Percentiles rank a stretch among this genome's conserved stretches.
Conservation (phyloP, 2,113 vertebrate species). For the Canis aureus region DNA sequence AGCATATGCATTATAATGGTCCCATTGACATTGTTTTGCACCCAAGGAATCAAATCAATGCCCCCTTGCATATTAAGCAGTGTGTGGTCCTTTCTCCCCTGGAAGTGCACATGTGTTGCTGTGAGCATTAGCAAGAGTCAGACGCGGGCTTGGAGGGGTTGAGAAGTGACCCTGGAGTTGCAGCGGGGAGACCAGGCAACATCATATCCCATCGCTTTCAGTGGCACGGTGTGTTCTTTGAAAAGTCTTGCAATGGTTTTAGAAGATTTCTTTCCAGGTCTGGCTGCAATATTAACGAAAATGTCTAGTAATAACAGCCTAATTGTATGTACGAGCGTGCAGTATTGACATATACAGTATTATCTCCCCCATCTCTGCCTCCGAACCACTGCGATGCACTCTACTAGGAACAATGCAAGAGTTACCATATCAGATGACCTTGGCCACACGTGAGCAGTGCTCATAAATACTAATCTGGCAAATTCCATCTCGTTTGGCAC, state of each 20-base stretch:
- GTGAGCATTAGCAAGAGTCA: conserved; percentile 80
- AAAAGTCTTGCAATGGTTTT: conserved; percentile 48
- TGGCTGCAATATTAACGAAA: conserved; percentile 78
- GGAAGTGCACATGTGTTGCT: conserved; percentile 63
- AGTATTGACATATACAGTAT: conserved; percentile 63
- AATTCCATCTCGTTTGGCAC: conserved; percentile 80
- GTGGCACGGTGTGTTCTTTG: conserved; percentile 68
- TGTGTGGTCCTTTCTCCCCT: conserved; percentile 52
- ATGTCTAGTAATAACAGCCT: conserved; percentile 79
- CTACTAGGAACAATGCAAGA: conserved; percentile 63
- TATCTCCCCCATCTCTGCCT: conserved; percentile 77
- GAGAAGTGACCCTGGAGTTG: conserved; percentile 76
- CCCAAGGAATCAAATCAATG: conserved; percentile 75
- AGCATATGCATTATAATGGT: conserved; percentile 35
- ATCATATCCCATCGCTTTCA: conserved; percentile 70
- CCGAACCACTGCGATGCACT: conserved; percentile 53
- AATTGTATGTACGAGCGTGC: conserved; percentile 49
- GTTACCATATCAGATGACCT: conserved; percentile 79
- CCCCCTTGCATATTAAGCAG: conserved; percentile 62
- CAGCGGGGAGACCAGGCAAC: conserved; percentile 63
- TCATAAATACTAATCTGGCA: conserved; percentile 84
- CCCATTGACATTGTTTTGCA: conserved; percentile 77
- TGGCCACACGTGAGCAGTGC: conserved; percentile 42
- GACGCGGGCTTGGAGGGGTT: conserved; percentile 70
- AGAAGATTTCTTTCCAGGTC: conserved; percentile 75